Conservation (phyloP, 2,113 vertebrate genomes). For the Ictalurus punctatus region DNA sequence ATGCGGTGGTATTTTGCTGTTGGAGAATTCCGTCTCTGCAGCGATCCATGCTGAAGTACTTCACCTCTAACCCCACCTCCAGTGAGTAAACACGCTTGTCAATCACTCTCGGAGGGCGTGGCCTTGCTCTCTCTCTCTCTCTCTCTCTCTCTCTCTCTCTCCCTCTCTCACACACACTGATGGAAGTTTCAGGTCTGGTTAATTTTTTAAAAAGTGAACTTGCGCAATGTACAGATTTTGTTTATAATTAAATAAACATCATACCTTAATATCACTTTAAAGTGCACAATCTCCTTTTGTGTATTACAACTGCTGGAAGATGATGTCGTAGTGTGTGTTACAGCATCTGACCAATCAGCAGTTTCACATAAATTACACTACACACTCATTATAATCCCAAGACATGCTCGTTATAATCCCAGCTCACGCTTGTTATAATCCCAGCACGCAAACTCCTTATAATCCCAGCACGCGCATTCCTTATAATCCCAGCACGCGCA, state of each 20-base stretch:
- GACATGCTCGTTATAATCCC: neutral
- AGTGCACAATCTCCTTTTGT: no score
- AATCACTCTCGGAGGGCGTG: neutral
- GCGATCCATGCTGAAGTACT: conserved; percentile 85
- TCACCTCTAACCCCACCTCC: conserved; percentile 90
- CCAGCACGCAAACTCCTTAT: no score
- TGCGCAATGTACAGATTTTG: neutral
- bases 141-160: neutral
- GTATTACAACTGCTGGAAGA: no score
- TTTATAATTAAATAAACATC: neutral
- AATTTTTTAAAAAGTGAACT: neutral
- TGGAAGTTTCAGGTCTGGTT: neutral
- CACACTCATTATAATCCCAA: neutral
- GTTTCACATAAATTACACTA: no score
- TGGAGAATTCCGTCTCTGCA: conserved; percentile 88
- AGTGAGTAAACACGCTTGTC: conserved; percentile 78
- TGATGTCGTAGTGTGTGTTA: no score
- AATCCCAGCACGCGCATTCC: no score
- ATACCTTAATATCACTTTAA: neutral
- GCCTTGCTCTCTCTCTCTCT: neutral
- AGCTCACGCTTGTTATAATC: neutral
- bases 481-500: no score
- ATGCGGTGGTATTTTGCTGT: conserved; percentile 86
- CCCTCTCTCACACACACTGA: neutral
- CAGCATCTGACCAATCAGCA: no score